Base-by-base conservation (phyloP, 2,113 vertebrate genomes). In the Indicator indicator region DNA sequence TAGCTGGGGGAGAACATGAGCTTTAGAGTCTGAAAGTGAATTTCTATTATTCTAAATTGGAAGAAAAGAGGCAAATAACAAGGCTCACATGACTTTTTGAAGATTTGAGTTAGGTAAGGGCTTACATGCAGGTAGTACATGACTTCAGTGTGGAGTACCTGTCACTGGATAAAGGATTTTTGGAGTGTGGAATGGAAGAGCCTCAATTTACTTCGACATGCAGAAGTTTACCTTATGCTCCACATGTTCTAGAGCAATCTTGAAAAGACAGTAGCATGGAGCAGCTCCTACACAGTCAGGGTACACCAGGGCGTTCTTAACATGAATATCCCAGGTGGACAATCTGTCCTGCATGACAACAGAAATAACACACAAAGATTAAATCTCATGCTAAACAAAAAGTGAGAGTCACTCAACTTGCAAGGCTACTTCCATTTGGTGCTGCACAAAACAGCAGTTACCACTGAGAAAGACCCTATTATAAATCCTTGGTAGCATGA, bases 301-400 rank as follows among this genome's bases (percentile, higher is more conserved):
- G 13, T 32, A 40, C 5, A 1, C 32, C 16, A 68, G n/a, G 54
- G 55, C 16, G 73, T 68, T 88, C 54, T 69, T 89, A 54, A 38
- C 0, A 0, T 30, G 55, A 42, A 7, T 59, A 59, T 69, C 11
- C 2, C 48, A 46, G 11, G 3, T 9, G 11, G 15, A 71, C 18
- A 38, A 63, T 27, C 24, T 79, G 14, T 26, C 44, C 48, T 28
- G 6, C 48, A 21, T 5, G 1, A 21, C 71, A n/a, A 63, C 8
- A 70, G 65, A 69, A 89, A 24, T 5, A 65, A 7, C 50, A 79
- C 4, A 50, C 0, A 3, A 62, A 67, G 23, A 17, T 20, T 19
- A 64, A 76, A 19, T 33, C 30, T 80, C 81, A 68, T 3, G 4
- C 62, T 59, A 79, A 38, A 72, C 6, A 72, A 54, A 78, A 70